Conservation (phyloP, 35 echinoderm and acorn worm species). For the Apostichopus parvimensis region DNA sequence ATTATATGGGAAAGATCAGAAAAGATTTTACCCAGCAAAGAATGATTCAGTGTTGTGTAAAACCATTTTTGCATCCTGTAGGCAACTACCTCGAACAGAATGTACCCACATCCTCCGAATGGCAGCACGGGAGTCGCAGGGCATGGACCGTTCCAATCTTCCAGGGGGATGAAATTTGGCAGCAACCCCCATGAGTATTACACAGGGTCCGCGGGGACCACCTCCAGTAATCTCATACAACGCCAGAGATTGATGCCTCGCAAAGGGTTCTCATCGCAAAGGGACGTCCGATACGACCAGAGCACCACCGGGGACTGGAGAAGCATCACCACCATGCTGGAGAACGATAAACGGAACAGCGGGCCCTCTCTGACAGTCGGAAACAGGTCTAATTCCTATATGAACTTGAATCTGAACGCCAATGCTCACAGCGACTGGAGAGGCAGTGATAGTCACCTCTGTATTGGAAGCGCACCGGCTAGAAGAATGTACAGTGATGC, state of each 20-base stretch:
- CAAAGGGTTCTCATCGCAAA: constrained; percentile 61
- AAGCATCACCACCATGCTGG: constrained; percentile 56
- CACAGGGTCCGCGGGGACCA: background rate
- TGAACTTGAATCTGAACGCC: constrained; percentile 56
- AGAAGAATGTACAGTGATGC: constrained; percentile 80
- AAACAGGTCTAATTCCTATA: constrained; percentile 44
- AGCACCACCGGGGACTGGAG: constrained; percentile 63
- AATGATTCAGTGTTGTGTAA: too few species aligned
- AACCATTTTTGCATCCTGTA: background rate
- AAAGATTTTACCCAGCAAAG: too few species aligned
- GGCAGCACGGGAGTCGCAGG: constrained; percentile 32
- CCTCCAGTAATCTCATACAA: constrained; percentile 51
- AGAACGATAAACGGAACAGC: constrained; percentile 18
- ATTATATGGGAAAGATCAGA: too few species aligned
- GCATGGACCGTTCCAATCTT: constrained; percentile 50
- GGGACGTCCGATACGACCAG: constrained; percentile 42
- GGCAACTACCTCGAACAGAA: constrained; percentile 24
- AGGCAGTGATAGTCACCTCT: constrained; percentile 30
- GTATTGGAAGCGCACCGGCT: constrained; percentile 13
- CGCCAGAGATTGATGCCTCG: constrained; percentile 66
- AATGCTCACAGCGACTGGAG: constrained; percentile 72
- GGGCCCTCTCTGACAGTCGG: constrained; percentile 41
- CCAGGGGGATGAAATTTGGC: background rate
- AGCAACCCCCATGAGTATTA: constrained; percentile 37
- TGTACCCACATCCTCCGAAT: constrained; percentile 57